Conservation (phyloP, 2,888 invertebrate species). For the Sesamia inferens region DNA sequence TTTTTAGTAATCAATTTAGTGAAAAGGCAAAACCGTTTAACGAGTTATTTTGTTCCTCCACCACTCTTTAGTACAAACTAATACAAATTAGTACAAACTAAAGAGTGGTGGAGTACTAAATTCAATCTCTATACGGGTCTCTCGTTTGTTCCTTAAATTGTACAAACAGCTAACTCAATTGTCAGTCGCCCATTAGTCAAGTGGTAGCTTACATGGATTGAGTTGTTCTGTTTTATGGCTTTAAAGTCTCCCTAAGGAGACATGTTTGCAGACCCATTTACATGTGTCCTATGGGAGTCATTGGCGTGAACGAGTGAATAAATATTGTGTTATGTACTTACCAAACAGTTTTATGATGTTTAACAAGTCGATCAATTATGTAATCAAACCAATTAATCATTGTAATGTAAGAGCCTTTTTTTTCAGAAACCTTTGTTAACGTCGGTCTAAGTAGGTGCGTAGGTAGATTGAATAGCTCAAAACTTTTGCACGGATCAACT, state of each 20-base stretch:
- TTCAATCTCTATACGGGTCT: too few relatives aligned
- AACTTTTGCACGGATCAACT: background rate
- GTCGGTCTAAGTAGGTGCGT: background rate
- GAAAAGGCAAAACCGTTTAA: background rate
- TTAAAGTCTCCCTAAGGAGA: slow-evolving; percentile 29
- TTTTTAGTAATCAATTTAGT: background rate
- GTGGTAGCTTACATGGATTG: slow-evolving; percentile 21
- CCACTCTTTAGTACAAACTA: background rate
- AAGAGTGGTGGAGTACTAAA: too few relatives aligned
- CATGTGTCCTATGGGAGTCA: background rate
- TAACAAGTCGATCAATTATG: background rate
- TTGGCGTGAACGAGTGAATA: slow-evolving; percentile 2
- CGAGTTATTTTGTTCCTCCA: background rate
- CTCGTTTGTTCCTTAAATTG: slow-evolving; percentile 6
- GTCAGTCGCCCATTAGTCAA: background rate
- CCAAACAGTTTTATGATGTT: background rate
- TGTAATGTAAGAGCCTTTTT: background rate
- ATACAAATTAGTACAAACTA: too few relatives aligned
- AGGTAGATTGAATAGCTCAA: background rate
- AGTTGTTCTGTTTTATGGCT: slow-evolving; percentile 8
- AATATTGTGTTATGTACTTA: background rate
- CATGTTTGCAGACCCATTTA: background rate
- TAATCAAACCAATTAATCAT: slow-evolving; percentile 8
- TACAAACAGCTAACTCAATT: slow-evolving; percentile 7
- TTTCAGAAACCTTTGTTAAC: slow-evolving; percentile 1